These are phyloP conservation scores for Medauroidea extradentata DNA, from an alignment of 1,140 invertebrate genomes.

Conservation along the genomic window DNA sequence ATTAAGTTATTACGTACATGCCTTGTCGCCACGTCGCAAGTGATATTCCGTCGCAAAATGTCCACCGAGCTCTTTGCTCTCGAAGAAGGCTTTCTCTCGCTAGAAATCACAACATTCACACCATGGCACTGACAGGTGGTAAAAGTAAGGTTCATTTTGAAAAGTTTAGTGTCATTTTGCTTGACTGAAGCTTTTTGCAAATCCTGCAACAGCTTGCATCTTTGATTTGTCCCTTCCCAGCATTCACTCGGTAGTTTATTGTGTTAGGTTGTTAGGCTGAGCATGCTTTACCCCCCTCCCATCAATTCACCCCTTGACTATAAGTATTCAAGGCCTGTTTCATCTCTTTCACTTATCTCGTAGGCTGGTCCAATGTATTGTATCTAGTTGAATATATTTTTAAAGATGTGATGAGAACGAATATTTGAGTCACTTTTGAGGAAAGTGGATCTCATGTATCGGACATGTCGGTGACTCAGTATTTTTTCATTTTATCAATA, in stretches of 20 bases:
- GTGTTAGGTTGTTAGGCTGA: background rate
- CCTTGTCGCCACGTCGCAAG: too few species aligned
- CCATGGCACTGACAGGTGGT: too few species aligned
- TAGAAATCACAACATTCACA: too few species aligned
- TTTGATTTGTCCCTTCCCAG: conserved; percentile 9
- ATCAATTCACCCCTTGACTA: conserved; percentile 15
- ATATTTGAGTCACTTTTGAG: conserved; percentile 20
- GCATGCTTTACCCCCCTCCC: background rate
- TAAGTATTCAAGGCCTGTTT: conserved; percentile 16
- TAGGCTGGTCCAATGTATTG: conserved; percentile 17
- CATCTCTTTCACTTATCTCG: conserved; percentile 14
- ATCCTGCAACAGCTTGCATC: conserved; percentile 18
- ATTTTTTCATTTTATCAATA: conserved; percentile 31
- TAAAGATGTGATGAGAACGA: conserved; percentile 20
- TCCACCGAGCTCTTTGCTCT: too few species aligned
- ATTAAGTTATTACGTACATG: background rate
- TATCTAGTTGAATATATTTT: conserved; percentile 20
- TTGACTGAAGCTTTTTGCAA: conserved; percentile 12
- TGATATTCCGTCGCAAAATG: too few species aligned
- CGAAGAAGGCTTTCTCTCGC: too few species aligned
- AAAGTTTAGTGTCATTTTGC: background rate
- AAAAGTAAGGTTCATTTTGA: too few species aligned
- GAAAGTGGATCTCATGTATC: conserved; percentile 15
- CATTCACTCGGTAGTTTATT: background rate
- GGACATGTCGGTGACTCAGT: conserved; percentile 23